These are phyloP conservation scores for Acipenser oxyrinchus DNA, from an alignment of 2,797 vertebrate species.

Conservation along the genomic window DNA sequence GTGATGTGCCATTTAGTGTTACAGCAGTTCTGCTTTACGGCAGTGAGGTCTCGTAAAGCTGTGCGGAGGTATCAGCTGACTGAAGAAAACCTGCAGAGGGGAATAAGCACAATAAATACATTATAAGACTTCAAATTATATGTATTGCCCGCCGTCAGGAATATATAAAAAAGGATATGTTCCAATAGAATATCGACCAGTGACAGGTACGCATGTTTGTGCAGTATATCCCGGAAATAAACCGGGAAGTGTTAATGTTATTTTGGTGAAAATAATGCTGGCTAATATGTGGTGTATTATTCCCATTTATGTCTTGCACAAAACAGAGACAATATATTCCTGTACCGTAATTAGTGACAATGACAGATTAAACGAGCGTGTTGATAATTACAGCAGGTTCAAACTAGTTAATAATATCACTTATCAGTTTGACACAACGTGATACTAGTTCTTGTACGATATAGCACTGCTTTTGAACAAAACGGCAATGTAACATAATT, in stretches of 20 bases:
- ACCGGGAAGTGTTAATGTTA: conserved; percentile 13
- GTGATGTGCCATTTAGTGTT: neutral
- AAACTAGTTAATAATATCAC: too few species aligned
- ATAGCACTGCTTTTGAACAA: too few species aligned
- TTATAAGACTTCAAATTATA: neutral
- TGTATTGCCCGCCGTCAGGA: neutral
- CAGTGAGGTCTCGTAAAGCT: conserved; percentile 17
- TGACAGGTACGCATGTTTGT: conserved; percentile 23
- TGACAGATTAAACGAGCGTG: too few species aligned
- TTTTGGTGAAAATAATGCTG: too few species aligned
- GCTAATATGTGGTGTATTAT: too few species aligned
- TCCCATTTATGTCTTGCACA: too few species aligned
- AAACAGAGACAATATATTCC: too few species aligned
- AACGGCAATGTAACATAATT: too few species aligned
- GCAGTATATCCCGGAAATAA: conserved; percentile 32
- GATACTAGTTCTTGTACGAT: too few species aligned
- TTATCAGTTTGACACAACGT: too few species aligned
- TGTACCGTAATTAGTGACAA: too few species aligned
- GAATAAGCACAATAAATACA: conserved; percentile 17
- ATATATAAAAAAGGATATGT: conserved; percentile 19
- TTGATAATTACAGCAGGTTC: too few species aligned
- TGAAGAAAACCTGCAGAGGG: conserved; percentile 20
- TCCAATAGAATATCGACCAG: conserved; percentile 12
- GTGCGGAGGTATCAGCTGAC: conserved; percentile 35
- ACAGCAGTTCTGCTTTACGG: conserved; percentile 6